A percentile compares a stretch with the other conserved stretches of the same genome.
These are phyloP conservation scores for Astropecten irregularis DNA, from an alignment of 53 echinoderm and acorn worm species.

Conservation along the genomic window DNA sequence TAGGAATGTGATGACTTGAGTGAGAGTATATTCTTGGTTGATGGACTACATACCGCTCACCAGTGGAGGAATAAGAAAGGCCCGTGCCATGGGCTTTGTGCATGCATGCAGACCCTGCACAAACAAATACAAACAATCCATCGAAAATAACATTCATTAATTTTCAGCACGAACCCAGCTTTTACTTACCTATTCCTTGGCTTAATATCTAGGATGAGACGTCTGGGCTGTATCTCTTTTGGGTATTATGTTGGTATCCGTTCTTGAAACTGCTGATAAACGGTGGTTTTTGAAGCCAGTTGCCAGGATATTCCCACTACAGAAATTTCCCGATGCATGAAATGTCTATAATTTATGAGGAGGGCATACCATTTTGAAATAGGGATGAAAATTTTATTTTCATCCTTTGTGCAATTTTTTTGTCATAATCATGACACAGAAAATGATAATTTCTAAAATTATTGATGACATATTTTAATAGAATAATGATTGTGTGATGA, in stretches of 20 bases:
- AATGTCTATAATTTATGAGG: neutral
- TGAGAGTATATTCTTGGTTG: neutral
- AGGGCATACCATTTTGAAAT: neutral
- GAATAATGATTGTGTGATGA: no score
- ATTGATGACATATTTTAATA: no score
- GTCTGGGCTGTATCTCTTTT: neutral
- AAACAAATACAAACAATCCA: neutral
- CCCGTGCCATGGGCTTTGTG: neutral
- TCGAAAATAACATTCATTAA: no score
- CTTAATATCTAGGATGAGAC: neutral
- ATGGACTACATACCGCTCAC: neutral
- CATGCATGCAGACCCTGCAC: neutral
- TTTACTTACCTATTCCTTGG: neutral
- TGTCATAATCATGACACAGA: no score
- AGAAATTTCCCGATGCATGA: constrained; percentile 8
- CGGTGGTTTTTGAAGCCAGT: neutral
- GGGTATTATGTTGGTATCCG: neutral
- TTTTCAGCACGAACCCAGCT: neutral
- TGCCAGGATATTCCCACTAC: neutral
- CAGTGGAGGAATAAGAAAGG: neutral
- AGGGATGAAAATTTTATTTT: neutral
- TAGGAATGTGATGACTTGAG: constrained; percentile 24
- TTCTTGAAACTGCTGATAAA: neutral
- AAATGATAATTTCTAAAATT: no score
- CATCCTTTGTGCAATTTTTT: no score